Base-by-base conservation (phyloP, 2,888 invertebrate genomes). In the Agonum fuliginosum region DNA sequence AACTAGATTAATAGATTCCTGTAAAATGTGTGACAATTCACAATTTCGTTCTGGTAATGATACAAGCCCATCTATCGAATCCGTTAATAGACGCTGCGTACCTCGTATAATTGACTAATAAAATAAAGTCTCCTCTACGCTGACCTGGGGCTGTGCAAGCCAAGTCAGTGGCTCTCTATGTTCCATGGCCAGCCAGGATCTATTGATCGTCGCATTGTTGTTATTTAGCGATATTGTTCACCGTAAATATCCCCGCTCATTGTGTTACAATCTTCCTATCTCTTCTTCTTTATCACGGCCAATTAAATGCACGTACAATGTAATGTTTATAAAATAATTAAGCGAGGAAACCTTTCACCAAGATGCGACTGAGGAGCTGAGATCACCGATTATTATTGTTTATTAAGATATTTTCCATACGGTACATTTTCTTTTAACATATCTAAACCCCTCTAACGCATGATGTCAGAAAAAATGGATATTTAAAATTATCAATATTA, bases 221-320 rank as follows among this genome's bases (percentile, higher is more conserved):
- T 85, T 84, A 84, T 84, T 84, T 85, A 84, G 83, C 84, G 83
- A 85, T 86, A 86, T 85, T 85, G 85, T 85, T 85, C 84, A 83
- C 84, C 83, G 84, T 85, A 85, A 85, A 86, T 85, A 85, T 84
- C 83, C 82, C 80, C 81, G 83, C 83, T 75, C 75, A 85, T 85
- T 85, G 85, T 85, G 82, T 84, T 83, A 84, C 82, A 84, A 83
- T 83, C 85, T 84, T 84, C 85, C 84, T 84, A 84, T 84, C 83
- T 83, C 83, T 83, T 30, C 67, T 46, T 51, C 67, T 46, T 67
- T 84, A 84, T 84, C 85, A 85, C 84, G 85, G 83, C 85, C 86
- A 86, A 86, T 86, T 86, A 86, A 86, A 84, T 83, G 83, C 83
- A 67, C 65, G 34, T 82, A 83, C 83, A 84, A 84, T 83, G 84